phyloP scores from a whole-genome alignment of 2,888 invertebrate genomes.

The Cantharis rufa region DNA sequence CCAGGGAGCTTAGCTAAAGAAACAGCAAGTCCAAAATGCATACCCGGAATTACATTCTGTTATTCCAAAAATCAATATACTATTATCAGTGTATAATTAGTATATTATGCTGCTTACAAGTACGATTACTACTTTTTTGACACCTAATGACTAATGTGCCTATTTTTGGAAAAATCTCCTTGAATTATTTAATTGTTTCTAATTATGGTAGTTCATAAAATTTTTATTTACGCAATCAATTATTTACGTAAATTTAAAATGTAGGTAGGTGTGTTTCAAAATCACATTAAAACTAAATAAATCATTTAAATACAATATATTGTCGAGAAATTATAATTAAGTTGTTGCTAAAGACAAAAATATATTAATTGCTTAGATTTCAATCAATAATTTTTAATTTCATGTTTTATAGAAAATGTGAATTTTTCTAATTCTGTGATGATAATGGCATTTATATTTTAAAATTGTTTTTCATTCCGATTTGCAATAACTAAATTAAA shows the following conservation, averaged over 20 bases:
- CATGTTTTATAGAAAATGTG: not conserved
- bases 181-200: not conserved
- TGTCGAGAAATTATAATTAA: not conserved
- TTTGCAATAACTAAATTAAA: no score
- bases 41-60: no score
- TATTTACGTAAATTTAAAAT: not conserved
- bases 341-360: not conserved
- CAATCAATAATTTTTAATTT: not conserved
- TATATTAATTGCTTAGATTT: not conserved
- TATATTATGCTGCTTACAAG: no score
- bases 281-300: not conserved
- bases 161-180: not conserved
- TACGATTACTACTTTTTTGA: not conserved
- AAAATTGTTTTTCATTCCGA: no score
- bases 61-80: no score
- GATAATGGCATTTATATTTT: no score
- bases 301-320: not conserved
- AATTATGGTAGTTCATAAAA: not conserved
- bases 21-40: no score
- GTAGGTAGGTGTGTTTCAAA: not conserved
- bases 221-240: not conserved
- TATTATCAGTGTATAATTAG: not conserved
- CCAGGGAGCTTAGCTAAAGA: not conserved
- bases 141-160: not conserved
- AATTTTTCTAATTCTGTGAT: no score